Percentiles rank a stretch among this genome's conserved stretches.
phyloP scores from a whole-genome alignment of 2,797 vertebrate species.

The Pyrocephalus nanus region DNA sequence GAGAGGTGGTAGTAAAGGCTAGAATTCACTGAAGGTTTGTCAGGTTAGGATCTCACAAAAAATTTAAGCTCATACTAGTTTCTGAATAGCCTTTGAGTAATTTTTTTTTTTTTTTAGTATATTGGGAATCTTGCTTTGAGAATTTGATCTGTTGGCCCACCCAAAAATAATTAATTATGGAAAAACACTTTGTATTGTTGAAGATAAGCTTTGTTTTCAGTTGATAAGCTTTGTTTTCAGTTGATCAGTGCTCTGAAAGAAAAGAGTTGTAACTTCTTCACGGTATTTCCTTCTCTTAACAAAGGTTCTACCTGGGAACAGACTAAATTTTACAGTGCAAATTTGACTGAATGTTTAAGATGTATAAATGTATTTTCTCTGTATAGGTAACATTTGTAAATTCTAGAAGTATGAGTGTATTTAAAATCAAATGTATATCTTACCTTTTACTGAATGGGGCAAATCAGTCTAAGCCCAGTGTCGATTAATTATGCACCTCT shows the following conservation, averaged over 20 bases:
- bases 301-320: background rate
- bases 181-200: background rate
- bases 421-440: background rate
- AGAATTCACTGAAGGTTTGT: background rate
- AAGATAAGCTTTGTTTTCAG: background rate
- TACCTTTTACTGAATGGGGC: background rate
- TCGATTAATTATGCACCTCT: background rate
- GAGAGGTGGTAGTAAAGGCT: background rate
- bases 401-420: background rate
- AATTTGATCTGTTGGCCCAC: background rate
- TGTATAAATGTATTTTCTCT: background rate
- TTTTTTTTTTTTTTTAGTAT: background rate
- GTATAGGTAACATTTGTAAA: background rate
- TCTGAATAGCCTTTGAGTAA: background rate
- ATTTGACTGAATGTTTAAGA: background rate
- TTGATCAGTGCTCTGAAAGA: background rate
- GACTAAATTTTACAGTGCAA: background rate
- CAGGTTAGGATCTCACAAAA: background rate
- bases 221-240: background rate
- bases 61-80: background rate
- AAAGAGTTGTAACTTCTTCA: background rate
- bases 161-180: background rate
- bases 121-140: background rate
- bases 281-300: background rate
- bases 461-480: background rate